Conservation (phyloP, 1,140 invertebrate species). For the Sycophaga agraensis region DNA sequence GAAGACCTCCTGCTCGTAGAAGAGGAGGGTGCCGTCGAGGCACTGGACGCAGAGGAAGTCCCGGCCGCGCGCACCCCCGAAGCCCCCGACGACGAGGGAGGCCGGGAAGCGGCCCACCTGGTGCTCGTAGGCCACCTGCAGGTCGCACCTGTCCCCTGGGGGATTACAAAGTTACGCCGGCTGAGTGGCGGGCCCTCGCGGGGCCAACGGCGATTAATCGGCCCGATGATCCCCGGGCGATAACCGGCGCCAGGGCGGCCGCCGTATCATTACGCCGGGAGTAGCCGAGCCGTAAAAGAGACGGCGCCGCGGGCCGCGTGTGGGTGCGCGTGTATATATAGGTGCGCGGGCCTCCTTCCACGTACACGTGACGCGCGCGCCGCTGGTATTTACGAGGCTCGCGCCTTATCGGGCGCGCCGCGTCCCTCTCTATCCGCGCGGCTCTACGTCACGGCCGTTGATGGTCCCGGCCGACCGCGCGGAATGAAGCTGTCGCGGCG, state of each 20-base stretch:
- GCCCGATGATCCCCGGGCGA: no score
- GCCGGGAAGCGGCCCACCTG: constrained; percentile 65
- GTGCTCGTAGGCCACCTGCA: constrained; percentile 68
- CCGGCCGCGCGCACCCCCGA: constrained; percentile 74
- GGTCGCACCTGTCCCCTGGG: constrained; percentile 65
- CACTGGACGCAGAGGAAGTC: constrained; percentile 87
- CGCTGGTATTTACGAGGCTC: not conserved
- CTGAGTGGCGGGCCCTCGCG: no score
- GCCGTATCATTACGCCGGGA: no score
- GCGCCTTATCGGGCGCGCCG: not conserved
- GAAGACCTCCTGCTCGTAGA: constrained; percentile 88
- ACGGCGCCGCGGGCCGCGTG: not conserved
- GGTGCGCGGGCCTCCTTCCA: constrained; percentile 29
- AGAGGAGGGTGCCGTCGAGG: constrained; percentile 78
- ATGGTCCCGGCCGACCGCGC: not conserved
- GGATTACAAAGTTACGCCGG: no score
- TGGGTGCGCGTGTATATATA: constrained; percentile 17
- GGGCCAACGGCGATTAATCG: no score
- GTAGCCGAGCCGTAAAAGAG: not conserved
- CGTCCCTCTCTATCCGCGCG: constrained; percentile 10
- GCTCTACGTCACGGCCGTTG: not conserved
- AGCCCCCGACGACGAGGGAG: constrained; percentile 74
- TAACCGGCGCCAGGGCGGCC: no score
- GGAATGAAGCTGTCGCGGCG: not conserved
- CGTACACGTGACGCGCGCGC: constrained; percentile 3